phyloP scores from a whole-genome alignment of 2,888 invertebrate species.

The Temnothorax unifasciatus region DNA sequence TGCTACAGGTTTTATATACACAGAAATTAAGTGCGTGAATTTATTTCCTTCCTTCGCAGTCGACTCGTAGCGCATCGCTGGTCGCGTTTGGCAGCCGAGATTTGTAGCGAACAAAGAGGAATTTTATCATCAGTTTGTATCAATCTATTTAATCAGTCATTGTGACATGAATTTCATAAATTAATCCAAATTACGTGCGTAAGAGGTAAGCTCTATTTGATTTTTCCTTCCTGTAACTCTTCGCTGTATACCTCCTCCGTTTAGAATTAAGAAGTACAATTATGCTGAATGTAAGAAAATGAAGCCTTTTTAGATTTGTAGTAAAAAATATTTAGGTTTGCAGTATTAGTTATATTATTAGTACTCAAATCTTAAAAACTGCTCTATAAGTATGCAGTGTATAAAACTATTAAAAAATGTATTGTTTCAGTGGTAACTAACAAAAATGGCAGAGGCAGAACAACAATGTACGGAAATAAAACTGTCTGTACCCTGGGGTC shows the following conservation, averaged over 20 bases:
- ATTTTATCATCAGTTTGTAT: not conserved
- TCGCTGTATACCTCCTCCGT: not conserved
- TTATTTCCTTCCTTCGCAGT: not conserved
- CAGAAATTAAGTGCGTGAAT: not conserved
- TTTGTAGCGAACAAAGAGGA: no score
- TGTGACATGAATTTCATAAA: not conserved
- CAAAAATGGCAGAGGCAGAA: constrained; percentile 16
- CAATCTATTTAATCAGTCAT: not conserved
- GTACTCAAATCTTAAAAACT: not conserved
- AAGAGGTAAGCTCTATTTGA: not conserved
- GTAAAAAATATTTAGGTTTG: not conserved
- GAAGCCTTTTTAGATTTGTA: not conserved
- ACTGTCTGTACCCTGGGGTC: constrained; percentile 88
- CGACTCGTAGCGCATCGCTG: not conserved
- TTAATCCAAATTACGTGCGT: not conserved
- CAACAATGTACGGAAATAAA: constrained; percentile 82
- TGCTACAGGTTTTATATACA: not conserved
- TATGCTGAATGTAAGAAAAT: not conserved
- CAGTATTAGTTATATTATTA: not conserved
- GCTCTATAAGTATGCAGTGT: not conserved
- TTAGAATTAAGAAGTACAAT: no score
- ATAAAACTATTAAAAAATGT: not conserved
- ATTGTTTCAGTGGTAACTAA: not conserved
- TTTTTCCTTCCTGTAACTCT: not conserved
- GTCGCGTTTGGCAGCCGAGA: not conserved